Percentiles rank a stretch among this genome's conserved stretches.
These are phyloP conservation scores for Orthosia gothica DNA, from an alignment of 2,888 invertebrate genomes.

Conservation along the genomic window DNA sequence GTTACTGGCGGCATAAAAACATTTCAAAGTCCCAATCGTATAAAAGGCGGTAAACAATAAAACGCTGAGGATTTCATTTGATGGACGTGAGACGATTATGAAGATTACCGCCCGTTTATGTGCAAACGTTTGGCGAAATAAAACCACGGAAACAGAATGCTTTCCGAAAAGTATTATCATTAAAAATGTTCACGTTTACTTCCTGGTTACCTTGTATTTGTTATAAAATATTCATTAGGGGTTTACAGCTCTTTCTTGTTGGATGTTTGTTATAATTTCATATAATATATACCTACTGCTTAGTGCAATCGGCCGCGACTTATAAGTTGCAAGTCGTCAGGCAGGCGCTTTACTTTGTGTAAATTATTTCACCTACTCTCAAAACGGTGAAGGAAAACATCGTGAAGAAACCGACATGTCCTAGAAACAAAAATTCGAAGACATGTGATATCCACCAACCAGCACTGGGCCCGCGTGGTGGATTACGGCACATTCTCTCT, in stretches of 20 bases:
- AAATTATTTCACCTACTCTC: too few relatives aligned
- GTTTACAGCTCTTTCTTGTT: background rate
- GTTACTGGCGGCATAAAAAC: constrained; percentile 52
- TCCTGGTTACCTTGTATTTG: constrained; percentile 8
- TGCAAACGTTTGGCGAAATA: constrained; percentile 53
- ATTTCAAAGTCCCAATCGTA: constrained; percentile 61
- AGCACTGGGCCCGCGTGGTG: too few relatives aligned
- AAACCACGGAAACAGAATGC: constrained; percentile 42
- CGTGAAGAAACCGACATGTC: too few relatives aligned
- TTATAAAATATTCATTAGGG: constrained; percentile 8
- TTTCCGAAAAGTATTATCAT: constrained; percentile 27
- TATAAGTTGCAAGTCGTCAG: too few relatives aligned
- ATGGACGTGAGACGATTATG: constrained; percentile 79
- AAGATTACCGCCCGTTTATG: constrained; percentile 72
- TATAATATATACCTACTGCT: too few relatives aligned
- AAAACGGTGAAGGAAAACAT: too few relatives aligned
- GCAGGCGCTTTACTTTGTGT: too few relatives aligned
- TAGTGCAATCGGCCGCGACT: too few relatives aligned
- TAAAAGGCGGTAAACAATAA: constrained; percentile 72
- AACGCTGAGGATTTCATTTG: constrained; percentile 73
- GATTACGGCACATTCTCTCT: too few relatives aligned
- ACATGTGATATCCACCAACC: too few relatives aligned
- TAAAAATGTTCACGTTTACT: constrained; percentile 31
- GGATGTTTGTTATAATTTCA: background rate
- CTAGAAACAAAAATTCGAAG: too few relatives aligned